Evolutionary conservation across 2,113 vertebrate species (phyloP), one percentile per base, ranked within the genome.

Genomic region (Eretmochelys imbricata): DNA sequence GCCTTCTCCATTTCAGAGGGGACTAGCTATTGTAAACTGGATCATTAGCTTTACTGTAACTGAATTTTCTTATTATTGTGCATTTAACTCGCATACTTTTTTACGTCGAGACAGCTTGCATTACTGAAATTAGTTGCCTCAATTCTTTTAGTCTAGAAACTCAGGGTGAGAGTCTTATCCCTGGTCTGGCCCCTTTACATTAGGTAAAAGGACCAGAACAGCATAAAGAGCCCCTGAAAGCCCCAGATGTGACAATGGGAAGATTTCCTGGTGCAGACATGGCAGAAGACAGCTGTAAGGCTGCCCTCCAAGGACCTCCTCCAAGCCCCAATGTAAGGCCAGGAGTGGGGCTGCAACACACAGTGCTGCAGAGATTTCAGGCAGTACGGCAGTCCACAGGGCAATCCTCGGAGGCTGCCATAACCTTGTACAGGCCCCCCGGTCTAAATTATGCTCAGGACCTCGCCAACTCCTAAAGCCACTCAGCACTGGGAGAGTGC

Each of bases 31-130:
- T 50, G 46, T 22, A 84, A 35, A 20, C 69, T 92, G 53, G 78
- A 81, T 59, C 24, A 49, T 87, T 87, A 78, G 42, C 55, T 91
- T 91, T 91, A 12, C 78, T 50, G 78, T 82, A 75, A 91, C 82
- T 91, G 53, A 87, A 86, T 91, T 87, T 82, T 46, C 35, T 85
- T 88, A 76, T 88, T 92, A 88, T 80, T 76, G 29, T 76, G 78
- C 53, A 80, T 88, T 90, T 65, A 80, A 81, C 48, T 91, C 78
- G 31, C 80, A 50, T 84, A 9, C 50, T 72, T 76, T 82, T 49
- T 81, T 91, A 65, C 62, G 42, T 82, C 49, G 72, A 86, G 20
- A 14, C n/a, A 29, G 65, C n/a, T 54, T 88, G 76, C 9, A 8
- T 55, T 72, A 14, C 59, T 25, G 22, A 20, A 83, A 69, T 83